Conservation (phyloP, 2,113 vertebrate species). For the Odocoileus hemionus region DNA sequence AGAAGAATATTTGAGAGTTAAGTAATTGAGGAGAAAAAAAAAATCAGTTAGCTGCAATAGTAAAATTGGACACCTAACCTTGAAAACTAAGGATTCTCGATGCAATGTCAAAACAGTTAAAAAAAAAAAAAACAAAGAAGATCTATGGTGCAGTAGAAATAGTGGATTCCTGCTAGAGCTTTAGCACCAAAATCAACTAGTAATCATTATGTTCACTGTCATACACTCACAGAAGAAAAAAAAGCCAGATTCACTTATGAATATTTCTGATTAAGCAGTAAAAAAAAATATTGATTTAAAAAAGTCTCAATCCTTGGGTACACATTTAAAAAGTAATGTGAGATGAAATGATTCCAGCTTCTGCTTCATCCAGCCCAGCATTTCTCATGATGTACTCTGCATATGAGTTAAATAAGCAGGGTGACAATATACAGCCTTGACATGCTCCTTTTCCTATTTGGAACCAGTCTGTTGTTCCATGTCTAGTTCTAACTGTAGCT, state of each 20-base stretch:
- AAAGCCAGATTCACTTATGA: background rate
- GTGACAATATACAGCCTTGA: background rate
- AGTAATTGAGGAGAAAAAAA: background rate
- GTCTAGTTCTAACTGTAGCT: background rate
- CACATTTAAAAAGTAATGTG: background rate
- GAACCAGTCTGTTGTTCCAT: background rate
- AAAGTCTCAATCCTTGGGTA: background rate
- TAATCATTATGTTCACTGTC: background rate
- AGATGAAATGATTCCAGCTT: background rate
- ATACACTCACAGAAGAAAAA: background rate
- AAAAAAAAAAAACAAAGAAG: background rate
- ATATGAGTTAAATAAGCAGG: background rate
- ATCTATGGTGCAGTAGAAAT: background rate
- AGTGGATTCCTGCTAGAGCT: background rate
- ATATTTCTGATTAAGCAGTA: background rate
- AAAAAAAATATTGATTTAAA: background rate
- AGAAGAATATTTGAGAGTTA: slow-evolving; percentile 12
- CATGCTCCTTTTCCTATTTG: background rate
- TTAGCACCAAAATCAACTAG: background rate
- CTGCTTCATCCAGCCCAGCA: too few species aligned
- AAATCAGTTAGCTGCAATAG: background rate
- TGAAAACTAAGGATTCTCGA: background rate
- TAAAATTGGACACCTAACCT: background rate
- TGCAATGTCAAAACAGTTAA: background rate
- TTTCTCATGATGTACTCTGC: background rate